Evolutionary conservation across 2,888 invertebrate genomes (phyloP).

Genomic region (Atrina japonica): DNA sequence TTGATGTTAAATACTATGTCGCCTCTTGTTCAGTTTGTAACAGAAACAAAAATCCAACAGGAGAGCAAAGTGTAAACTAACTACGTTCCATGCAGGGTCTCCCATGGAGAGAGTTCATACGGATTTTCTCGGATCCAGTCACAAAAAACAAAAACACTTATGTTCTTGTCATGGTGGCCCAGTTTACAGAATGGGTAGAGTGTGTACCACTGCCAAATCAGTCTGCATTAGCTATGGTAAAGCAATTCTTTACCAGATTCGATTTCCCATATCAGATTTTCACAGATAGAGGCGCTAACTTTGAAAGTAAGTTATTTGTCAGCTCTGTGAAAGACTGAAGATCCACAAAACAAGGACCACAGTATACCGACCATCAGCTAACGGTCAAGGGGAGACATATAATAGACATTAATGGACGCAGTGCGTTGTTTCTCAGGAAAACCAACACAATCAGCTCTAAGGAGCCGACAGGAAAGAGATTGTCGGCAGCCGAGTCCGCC

Average conservation of each 20-base stretch:
- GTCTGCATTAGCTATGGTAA: conserved; percentile 34
- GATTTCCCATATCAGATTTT: conserved; percentile 38
- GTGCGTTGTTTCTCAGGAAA: conserved; percentile 33
- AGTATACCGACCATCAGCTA: conserved; percentile 40
- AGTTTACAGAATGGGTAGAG: conserved; percentile 50
- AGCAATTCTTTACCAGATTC: conserved; percentile 41
- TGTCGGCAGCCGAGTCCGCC: no score
- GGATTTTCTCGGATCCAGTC: conserved; percentile 42
- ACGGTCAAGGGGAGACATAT: conserved; percentile 41
- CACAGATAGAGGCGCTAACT: conserved; percentile 41
- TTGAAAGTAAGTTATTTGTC: conserved; percentile 38
- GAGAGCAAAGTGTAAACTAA: no score
- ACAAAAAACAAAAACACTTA: conserved; percentile 11
- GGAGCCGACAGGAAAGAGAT: no score
- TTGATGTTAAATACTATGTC: no score
- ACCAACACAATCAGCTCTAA: not conserved
- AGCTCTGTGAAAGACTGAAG: conserved; percentile 30
- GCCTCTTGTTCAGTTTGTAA: no score
- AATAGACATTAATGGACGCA: conserved; percentile 36
- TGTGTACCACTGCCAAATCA: conserved; percentile 38
- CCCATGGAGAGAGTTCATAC: conserved; percentile 41
- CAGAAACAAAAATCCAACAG: no score
- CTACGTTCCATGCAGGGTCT: not conserved
- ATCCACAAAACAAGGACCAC: conserved; percentile 43
- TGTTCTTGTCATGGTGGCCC: conserved; percentile 37